A percentile compares a stretch with the other conserved stretches of the same genome.
phyloP scores from a whole-genome alignment of 2,888 invertebrate genomes.

The Mylabris sibirica region DNA sequence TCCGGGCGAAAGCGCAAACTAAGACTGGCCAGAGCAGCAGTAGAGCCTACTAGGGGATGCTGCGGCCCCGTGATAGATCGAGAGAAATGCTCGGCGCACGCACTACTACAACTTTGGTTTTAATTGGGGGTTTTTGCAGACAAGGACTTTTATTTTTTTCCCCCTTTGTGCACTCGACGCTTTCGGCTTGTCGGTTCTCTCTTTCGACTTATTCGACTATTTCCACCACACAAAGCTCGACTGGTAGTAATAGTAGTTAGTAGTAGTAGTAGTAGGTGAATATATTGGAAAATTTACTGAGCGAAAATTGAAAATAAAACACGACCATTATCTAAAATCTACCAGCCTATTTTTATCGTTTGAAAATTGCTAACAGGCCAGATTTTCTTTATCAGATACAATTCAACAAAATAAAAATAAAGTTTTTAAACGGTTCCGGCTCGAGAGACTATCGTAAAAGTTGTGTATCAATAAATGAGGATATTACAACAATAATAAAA shows the following conservation, averaged over 20 bases:
- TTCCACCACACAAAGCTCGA: not conserved
- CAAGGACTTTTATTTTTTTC: constrained; percentile 51
- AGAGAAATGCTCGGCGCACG: constrained; percentile 62
- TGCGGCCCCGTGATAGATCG: constrained; percentile 61
- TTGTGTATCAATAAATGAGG: not conserved
- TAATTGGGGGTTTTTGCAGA: constrained; percentile 62
- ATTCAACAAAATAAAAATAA: not conserved
- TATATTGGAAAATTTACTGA: constrained; percentile 10
- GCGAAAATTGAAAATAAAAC: constrained; percentile 3
- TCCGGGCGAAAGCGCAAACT: constrained; percentile 56
- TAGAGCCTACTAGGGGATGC: constrained; percentile 59
- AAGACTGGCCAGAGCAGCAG: constrained; percentile 55
- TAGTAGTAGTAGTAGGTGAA: not conserved
- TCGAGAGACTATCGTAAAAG: not conserved
- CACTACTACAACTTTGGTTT: constrained; percentile 61
- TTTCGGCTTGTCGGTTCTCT: constrained; percentile 24
- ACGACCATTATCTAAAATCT: not conserved
- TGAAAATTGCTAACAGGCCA: not conserved
- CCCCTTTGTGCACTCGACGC: constrained; percentile 33
- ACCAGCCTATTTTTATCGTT: not conserved
- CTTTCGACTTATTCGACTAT: constrained; percentile 15
- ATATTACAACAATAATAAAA: not conserved
- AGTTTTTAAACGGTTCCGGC: not conserved
- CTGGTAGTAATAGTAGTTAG: not conserved
- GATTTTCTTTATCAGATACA: too few relatives aligned